Evolutionary conservation across 2,888 invertebrate species (phyloP).

Genomic region (Pseudococcus viburni): DNA sequence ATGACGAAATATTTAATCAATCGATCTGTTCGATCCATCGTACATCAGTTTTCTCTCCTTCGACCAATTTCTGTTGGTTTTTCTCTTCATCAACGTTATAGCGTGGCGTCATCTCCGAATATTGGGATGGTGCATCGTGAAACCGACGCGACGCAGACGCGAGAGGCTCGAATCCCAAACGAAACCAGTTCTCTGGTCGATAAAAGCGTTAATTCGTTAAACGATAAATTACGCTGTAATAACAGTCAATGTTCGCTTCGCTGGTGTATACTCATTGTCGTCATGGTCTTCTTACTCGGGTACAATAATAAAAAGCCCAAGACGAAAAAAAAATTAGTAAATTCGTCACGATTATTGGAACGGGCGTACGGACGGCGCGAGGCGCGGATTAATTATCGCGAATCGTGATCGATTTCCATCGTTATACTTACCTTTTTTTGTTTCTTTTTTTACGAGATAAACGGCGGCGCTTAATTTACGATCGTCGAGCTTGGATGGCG

Average conservation of each 20-base stretch:
- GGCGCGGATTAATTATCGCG: slow-evolving; percentile 47
- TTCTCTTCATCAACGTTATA: neutral
- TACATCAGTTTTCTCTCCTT: slow-evolving; percentile 28
- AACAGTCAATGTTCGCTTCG: slow-evolving; percentile 42
- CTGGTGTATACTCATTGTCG: slow-evolving; percentile 33
- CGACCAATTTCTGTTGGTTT: neutral
- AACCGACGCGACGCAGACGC: neutral
- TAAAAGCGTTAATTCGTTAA: slow-evolving; percentile 53
- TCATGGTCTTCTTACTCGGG: neutral
- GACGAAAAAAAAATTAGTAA: slow-evolving; percentile 32
- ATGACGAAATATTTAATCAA: no score
- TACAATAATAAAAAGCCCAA: neutral
- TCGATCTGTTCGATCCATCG: neutral
- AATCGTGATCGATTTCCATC: slow-evolving; percentile 50
- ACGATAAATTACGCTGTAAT: slow-evolving; percentile 38
- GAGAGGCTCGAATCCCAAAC: neutral
- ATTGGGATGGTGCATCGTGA: neutral
- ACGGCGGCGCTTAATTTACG: slow-evolving; percentile 53
- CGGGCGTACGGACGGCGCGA: neutral
- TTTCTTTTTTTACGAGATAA: slow-evolving; percentile 24
- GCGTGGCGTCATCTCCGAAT: slow-evolving; percentile 31
- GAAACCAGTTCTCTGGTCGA: slow-evolving; percentile 39
- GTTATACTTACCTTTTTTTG: neutral
- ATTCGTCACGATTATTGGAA: slow-evolving; percentile 9
- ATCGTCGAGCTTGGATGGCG: slow-evolving; percentile 4